Conservation (phyloP, 2,797 vertebrate genomes). For the Furcifer pardalis region DNA sequence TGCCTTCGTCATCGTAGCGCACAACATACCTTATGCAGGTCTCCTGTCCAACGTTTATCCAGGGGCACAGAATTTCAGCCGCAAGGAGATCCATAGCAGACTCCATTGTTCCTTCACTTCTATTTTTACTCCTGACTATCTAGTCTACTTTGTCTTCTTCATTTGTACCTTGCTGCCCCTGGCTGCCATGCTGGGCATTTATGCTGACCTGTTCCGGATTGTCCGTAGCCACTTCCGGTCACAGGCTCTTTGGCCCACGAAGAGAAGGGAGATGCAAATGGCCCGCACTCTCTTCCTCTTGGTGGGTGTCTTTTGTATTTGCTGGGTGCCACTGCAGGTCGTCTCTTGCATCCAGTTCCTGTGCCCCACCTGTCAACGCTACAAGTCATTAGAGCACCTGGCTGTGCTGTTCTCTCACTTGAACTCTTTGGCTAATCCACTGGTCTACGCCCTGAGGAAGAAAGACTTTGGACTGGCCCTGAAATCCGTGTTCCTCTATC, state of each 20-base stretch:
- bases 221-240: conserved; percentile 60
- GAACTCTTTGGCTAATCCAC: conserved; percentile 79
- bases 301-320: conserved; percentile 77
- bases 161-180: conserved; percentile 77
- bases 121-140: conserved; percentile 74
- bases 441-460: conserved; percentile 76
- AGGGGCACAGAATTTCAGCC: conserved; percentile 74
- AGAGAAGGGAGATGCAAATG: conserved; percentile 38
- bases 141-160: conserved; percentile 76
- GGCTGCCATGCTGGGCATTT: conserved; percentile 73
- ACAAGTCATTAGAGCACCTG: conserved; percentile 62
- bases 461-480: conserved; percentile 48
- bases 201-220: conserved; percentile 74
- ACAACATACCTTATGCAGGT: conserved; percentile 76
- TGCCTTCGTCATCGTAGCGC: conserved; percentile 62
- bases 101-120: conserved; percentile 76
- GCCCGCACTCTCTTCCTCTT: conserved; percentile 73
- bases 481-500: conserved; percentile 45
- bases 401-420: conserved; percentile 75
- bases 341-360: conserved; percentile 75
- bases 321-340: conserved; percentile 80
- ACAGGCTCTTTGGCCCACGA: conserved; percentile 59
- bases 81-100: conserved; percentile 73
- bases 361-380: conserved; percentile 60
- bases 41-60: conserved; percentile 82